Base-by-base conservation (phyloP, 1,140 invertebrate species). In the Vollenhovia emeryi region DNA sequence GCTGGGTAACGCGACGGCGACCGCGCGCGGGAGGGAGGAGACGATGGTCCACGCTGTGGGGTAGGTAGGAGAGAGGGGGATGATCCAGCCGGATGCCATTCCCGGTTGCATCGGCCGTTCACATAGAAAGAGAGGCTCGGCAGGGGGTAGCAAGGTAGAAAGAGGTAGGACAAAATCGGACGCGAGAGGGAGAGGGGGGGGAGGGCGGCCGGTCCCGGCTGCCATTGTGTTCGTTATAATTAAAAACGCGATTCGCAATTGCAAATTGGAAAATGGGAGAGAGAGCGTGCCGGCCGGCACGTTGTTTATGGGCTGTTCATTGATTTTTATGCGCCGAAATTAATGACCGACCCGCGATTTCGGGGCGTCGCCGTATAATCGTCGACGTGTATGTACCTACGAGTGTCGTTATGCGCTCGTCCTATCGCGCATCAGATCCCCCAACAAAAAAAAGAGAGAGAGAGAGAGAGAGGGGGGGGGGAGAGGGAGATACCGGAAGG, bases 181-280 rank as follows among this genome's bases (percentile, higher is more conserved):
- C 76, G 76, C 52, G 73, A 6, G 27, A 60, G 33, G 64, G n/a
- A n/a, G n/a, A n/a, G n/a, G n/a, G n/a, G n/a, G n/a, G n/a, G n/a
- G n/a, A n/a, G n/a, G 66, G 69, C 43, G 75, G 36, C 43, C 66
- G 73, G n/a, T 73, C 86, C 78, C 85, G 93, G 89, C 92, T 91
- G 93, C 94, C 93, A 94, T 95, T 95, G 94, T 95, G 93, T 95
- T 95, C 94, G 94, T 95, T 95, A 95, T 95, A 95, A 95, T 95
- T 95, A 95, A 95, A 95, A 95, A 95, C 94, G 93, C 94, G 91
- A 95, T 94, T 95, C 94, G 94, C 94, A 95, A 95, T 95, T 94
- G 94, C 94, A 95, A 95, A 95, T 95, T 95, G 94, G 94, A 95
- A 95, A 95, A 94, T 95, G 92, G 93, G 87, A 87, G 88, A 87